Conservation (phyloP, 64 coral and sea anemone genomes). For the Montipora cactus region DNA sequence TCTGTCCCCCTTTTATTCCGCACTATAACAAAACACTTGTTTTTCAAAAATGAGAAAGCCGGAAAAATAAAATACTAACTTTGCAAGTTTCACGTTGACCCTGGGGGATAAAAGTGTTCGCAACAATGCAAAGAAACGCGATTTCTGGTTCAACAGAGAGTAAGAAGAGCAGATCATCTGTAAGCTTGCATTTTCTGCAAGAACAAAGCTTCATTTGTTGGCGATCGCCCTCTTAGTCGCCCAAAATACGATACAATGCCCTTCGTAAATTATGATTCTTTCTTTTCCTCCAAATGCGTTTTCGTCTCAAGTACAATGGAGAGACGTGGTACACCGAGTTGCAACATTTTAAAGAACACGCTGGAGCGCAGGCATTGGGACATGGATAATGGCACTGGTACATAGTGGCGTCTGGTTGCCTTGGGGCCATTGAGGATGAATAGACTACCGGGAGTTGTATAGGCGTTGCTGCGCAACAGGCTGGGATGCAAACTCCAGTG, state of each 20-base stretch:
- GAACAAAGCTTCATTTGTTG: neutral
- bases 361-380: conserved; percentile 18
- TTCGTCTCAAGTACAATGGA: neutral
- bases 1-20: too few relatives aligned
- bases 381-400: neutral
- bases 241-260: neutral
- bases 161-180: neutral
- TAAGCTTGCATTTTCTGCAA: too few relatives aligned
- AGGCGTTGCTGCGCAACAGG: neutral
- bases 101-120: too few relatives aligned
- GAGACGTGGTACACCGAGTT: neutral
- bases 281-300: conserved; percentile 1
- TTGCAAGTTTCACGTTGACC: too few relatives aligned
- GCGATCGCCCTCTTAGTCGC: neutral
- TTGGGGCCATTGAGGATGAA: neutral
- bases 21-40: too few relatives aligned
- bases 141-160: too few relatives aligned
- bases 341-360: conserved; percentile 15
- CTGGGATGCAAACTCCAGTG: neutral
- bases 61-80: too few relatives aligned
- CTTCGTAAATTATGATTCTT: neutral
- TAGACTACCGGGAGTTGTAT: neutral
- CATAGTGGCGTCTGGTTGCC: neutral
- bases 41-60: too few relatives aligned
- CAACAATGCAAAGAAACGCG: too few relatives aligned